Percentiles rank a stretch among this genome's conserved stretches.
These are phyloP conservation scores for Corythaeola cristata DNA, from an alignment of 2,113 vertebrate species.

Conservation along the genomic window DNA sequence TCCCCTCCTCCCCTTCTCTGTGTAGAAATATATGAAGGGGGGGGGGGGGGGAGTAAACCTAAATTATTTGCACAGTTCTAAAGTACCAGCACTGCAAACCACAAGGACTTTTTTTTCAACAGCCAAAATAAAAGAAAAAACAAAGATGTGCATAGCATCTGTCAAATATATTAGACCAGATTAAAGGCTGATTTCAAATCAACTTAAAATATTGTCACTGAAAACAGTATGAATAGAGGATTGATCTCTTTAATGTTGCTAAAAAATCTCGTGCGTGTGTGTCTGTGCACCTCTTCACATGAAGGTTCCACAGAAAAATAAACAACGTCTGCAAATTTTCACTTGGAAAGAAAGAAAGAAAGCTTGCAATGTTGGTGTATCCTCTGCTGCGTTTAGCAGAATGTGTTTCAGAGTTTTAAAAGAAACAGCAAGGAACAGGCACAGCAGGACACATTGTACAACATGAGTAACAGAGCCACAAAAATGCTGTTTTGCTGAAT, in stretches of 20 bases:
- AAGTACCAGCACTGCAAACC: constrained; percentile 12
- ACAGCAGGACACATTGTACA: constrained; percentile 59
- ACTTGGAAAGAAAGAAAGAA: constrained; percentile 5
- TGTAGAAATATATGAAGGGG: not conserved
- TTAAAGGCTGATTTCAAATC: not conserved
- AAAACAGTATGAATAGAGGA: not conserved
- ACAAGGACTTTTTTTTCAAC: constrained; percentile 21
- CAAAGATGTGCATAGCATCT: not conserved
- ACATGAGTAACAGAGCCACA: constrained; percentile 59
- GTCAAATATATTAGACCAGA: constrained; percentile 21
- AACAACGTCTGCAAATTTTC: constrained; percentile 15
- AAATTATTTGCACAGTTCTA: constrained; percentile 34
- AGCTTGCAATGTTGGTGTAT: not conserved
- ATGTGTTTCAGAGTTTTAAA: constrained; percentile 54
- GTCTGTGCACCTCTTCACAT: not conserved
- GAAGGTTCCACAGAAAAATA: constrained; percentile 38
- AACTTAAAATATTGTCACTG: not conserved
- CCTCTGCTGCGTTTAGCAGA: constrained; percentile 21
- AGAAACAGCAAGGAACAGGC: constrained; percentile 45
- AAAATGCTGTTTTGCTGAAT: constrained; percentile 59
- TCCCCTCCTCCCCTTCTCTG: not conserved
- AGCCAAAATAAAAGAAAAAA: not conserved
- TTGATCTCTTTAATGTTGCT: not conserved
- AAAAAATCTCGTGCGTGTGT: not conserved
- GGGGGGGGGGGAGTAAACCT: not conserved